Evolutionary conservation across 1,140 invertebrate genomes (phyloP), one percentile per base, ranked within the genome.

Genomic region (Hesperophylax magnus): DNA sequence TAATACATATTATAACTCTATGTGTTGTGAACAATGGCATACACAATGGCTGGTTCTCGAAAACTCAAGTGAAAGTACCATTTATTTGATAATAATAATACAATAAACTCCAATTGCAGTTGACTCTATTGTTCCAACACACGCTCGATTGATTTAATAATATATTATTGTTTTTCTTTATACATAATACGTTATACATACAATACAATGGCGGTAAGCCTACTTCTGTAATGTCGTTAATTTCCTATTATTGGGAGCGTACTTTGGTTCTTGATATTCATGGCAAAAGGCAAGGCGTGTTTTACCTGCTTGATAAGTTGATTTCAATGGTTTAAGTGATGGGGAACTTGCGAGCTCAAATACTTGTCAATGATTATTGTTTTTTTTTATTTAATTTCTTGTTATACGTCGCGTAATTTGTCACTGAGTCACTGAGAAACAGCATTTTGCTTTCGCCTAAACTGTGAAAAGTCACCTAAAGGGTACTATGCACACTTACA

Each of bases 41-140:
- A 18, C 67, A 82, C 81, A 82, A 82, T 72, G 72, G 74, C 56
- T 20, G 24, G 24, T 22, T 47, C 39, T 47, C 9, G 9, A 47
- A 61, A 8, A 15, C 60, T 61, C 9, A 61, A 61, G 20, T 22
- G 60, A 71, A 78, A 79, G 78, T 54, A 71, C 78, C 77, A 56
- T 80, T 67, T 80, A 82, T 82, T 80, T 77, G 39, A 77, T 47
- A 77, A 27, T 77, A 47, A 31, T 53, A 15, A n/a, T 56, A 77
- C 20, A 53, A 65, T 77, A 77, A 22, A 56, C 60, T 71, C 60
- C 69, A 80, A 80, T 77, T 65, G 78, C 74, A 78, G 53, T 82
- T 82, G 81, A 82, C 81, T 80, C 67, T 65, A 72, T 82, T 82
- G 81, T 82, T 72, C 71, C 52, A 63, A 61, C 81, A 82, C 81